phyloP scores from a whole-genome alignment of 2,888 invertebrate species.

The Tetranychus piercei region DNA sequence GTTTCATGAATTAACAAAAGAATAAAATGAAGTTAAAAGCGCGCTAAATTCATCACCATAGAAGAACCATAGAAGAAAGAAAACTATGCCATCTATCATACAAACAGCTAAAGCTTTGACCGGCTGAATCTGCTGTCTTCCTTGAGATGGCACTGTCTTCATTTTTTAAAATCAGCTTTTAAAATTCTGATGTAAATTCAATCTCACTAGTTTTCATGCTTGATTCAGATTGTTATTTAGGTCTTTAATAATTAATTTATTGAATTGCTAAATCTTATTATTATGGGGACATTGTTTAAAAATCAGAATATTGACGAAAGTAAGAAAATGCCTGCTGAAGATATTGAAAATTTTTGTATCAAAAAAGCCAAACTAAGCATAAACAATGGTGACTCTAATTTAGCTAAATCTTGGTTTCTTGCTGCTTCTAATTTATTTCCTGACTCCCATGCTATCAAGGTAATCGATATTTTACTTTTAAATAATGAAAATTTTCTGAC shows the following conservation, averaged over 20 bases:
- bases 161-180: no score
- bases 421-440: constrained; percentile 18
- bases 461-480: background rate
- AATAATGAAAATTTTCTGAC: no score
- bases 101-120: no score
- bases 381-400: constrained; percentile 4
- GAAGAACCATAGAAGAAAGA: no score
- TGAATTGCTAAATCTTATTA: background rate
- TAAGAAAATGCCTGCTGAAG: background rate
- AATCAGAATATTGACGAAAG: background rate
- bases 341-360: constrained; percentile 15
- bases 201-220: no score
- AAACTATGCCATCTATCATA: no score
- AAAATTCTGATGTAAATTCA: no score
- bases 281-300: background rate
- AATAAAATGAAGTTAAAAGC: no score
- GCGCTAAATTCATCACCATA: no score
- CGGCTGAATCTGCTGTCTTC: no score
- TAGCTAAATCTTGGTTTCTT: constrained; percentile 19
- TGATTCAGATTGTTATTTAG: background rate
- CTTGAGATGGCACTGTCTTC: no score
- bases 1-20: no score
- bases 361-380: constrained; percentile 16
- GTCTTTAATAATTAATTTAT: background rate
- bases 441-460: constrained; percentile 14